Percentiles rank a stretch among this genome's conserved stretches.
These are phyloP conservation scores for Typhlichthys eigenmanni DNA, from an alignment of 2,797 vertebrate species.

Conservation along the genomic window DNA sequence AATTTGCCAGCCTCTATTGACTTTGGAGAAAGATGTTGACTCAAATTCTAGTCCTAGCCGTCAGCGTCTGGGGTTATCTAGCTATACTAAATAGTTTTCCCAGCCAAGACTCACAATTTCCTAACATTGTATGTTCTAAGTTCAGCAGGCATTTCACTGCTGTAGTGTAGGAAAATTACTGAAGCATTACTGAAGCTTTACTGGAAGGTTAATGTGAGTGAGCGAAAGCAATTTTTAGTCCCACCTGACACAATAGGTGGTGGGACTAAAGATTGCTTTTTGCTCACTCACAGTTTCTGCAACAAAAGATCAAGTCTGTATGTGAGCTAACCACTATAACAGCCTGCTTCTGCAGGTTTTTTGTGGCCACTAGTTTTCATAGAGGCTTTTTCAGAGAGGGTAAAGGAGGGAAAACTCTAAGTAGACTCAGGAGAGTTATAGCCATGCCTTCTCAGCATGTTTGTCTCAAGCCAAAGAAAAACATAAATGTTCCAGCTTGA, in stretches of 20 bases:
- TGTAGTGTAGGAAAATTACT: background rate
- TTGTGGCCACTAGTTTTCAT: slow-evolving; percentile 35
- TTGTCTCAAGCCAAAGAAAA: slow-evolving; percentile 27
- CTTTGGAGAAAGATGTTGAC: slow-evolving; percentile 17
- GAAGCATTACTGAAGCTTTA: no score
- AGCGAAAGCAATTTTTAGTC: no score
- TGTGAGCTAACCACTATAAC: slow-evolving; percentile 27
- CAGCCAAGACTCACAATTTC: slow-evolving; percentile 26
- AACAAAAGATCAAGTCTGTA: slow-evolving; percentile 26
- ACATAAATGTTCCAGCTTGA: slow-evolving; percentile 14
- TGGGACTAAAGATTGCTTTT: slow-evolving; percentile 14
- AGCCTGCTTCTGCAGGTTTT: slow-evolving; percentile 24
- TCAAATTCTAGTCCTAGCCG: slow-evolving; percentile 33
- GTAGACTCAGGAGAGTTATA: slow-evolving; percentile 27
- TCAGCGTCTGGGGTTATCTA: slow-evolving; percentile 24
- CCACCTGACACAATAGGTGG: background rate
- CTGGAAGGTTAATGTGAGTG: no score
- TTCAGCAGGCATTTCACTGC: slow-evolving; percentile 9
- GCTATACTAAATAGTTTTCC: slow-evolving; percentile 38
- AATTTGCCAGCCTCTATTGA: slow-evolving; percentile 9
- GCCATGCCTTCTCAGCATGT: slow-evolving; percentile 15
- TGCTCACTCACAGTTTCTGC: slow-evolving; percentile 27
- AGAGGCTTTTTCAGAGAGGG: slow-evolving; percentile 9
- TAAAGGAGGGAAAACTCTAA: slow-evolving; percentile 12
- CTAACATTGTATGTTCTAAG: slow-evolving; percentile 16